phyloP scores from a whole-genome alignment of 2,113 vertebrate genomes.

The Axis porcinus region DNA sequence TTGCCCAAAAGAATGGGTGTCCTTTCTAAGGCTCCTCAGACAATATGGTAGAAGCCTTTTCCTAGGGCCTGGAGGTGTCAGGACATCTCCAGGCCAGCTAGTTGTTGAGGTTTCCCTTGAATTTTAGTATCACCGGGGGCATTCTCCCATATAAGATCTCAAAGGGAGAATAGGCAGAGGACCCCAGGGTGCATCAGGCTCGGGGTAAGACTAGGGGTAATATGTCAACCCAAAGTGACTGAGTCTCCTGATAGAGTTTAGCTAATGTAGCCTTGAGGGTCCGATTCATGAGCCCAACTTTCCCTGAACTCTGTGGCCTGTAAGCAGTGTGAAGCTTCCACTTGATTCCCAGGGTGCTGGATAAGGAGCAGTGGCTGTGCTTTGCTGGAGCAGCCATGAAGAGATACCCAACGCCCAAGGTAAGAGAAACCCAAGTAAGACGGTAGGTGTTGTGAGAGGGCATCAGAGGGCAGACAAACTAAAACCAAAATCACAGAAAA shows the following conservation, averaged over 20 bases:
- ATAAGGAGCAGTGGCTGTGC: neutral
- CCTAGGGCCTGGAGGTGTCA: neutral
- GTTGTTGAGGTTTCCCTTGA: neutral
- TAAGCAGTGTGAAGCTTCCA: neutral
- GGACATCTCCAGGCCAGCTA: neutral
- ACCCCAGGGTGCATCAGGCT: neutral
- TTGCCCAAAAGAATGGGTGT: neutral
- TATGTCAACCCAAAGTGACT: neutral
- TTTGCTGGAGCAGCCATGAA: too few relatives aligned
- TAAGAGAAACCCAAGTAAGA: too few relatives aligned
- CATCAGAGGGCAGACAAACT: too few relatives aligned
- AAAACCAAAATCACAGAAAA: too few relatives aligned
- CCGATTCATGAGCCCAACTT: accelerated
- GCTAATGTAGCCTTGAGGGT: neutral
- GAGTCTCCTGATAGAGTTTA: neutral
- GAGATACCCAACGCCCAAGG: too few relatives aligned
- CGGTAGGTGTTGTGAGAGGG: too few relatives aligned
- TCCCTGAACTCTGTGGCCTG: neutral
- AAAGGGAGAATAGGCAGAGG: neutral
- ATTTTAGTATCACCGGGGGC: neutral
- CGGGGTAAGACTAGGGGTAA: neutral
- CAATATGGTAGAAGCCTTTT: neutral
- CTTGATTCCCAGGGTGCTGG: neutral
- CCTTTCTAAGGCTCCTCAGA: neutral
- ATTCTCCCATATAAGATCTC: neutral